These are phyloP conservation scores for Sardina pilchardus DNA, from an alignment of 2,113 vertebrate species.

Conservation along the genomic window DNA sequence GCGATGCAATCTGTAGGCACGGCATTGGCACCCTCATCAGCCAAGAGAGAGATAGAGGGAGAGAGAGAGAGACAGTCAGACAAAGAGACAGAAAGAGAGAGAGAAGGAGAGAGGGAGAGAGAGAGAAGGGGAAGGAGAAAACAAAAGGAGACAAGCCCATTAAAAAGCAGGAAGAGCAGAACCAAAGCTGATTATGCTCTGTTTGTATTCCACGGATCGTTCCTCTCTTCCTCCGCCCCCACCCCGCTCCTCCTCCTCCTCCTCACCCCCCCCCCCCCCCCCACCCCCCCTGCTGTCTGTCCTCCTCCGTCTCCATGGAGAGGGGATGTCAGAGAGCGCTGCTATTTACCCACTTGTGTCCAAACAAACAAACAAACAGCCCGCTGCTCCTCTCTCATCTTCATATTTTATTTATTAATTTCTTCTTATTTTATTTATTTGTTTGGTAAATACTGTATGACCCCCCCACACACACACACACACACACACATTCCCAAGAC, in stretches of 20 bases:
- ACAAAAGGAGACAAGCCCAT: slow-evolving; percentile 46
- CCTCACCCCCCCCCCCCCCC: slow-evolving; percentile 26
- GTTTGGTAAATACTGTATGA: background rate
- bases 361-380: slow-evolving; percentile 48
- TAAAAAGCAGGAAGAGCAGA: slow-evolving; percentile 49
- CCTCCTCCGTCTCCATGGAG: slow-evolving; percentile 26
- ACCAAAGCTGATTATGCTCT: slow-evolving; percentile 50
- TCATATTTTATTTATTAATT: background rate
- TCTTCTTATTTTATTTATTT: background rate
- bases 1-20: slow-evolving; percentile 1
- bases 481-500: background rate
- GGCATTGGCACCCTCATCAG: background rate
- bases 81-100: background rate
- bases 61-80: background rate
- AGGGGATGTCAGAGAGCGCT: slow-evolving; percentile 47
- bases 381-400: slow-evolving; percentile 20
- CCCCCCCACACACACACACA: too few species aligned
- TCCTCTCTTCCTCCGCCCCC: slow-evolving; percentile 15
- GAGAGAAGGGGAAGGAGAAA: slow-evolving; percentile 1
- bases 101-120: background rate
- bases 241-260: background rate
- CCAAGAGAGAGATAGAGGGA: background rate
- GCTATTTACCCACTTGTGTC: slow-evolving; percentile 51
- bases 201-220: slow-evolving; percentile 48
- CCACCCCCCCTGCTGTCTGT: slow-evolving; percentile 6